These are phyloP conservation scores for Epizoanthus fatuus DNA, from an alignment of 92 coral and sea anemone genomes.

Conservation along the genomic window DNA sequence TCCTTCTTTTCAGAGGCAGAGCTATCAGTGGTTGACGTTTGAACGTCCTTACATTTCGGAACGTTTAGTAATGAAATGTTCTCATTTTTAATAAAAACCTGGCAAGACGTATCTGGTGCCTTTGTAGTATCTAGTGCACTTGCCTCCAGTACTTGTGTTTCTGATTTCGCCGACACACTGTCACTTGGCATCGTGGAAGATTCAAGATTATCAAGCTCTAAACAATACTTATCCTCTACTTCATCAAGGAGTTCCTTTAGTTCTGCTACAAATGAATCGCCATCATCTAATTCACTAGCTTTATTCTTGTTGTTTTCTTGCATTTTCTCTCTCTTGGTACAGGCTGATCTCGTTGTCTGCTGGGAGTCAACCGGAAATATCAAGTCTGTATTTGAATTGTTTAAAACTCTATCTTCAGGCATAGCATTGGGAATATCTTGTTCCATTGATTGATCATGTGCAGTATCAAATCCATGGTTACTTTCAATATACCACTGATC, in stretches of 20 bases:
- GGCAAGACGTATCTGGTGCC: background rate
- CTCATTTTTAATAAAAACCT: background rate
- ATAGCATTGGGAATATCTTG: background rate
- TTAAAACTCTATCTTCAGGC: background rate
- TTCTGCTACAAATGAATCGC: background rate
- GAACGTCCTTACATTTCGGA: background rate
- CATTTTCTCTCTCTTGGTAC: background rate
- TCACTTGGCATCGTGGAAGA: background rate
- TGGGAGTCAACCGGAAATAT: too few species aligned
- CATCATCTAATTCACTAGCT: background rate
- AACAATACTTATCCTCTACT: conserved; percentile 4
- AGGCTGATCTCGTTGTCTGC: background rate
- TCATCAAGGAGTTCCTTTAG: conserved; percentile 3
- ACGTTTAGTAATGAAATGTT: background rate
- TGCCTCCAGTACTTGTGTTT: background rate
- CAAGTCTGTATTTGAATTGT: background rate
- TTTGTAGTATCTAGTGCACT: background rate
- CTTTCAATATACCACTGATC: conserved; percentile 32
- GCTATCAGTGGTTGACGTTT: background rate
- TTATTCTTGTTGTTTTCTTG: background rate
- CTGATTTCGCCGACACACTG: background rate
- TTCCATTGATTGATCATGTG: background rate
- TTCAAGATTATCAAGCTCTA: background rate
- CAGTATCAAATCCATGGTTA: background rate
- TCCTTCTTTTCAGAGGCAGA: background rate